Evolutionary conservation across 1,140 invertebrate genomes (phyloP).

Genomic region (Drosophila novamexicana): DNA sequence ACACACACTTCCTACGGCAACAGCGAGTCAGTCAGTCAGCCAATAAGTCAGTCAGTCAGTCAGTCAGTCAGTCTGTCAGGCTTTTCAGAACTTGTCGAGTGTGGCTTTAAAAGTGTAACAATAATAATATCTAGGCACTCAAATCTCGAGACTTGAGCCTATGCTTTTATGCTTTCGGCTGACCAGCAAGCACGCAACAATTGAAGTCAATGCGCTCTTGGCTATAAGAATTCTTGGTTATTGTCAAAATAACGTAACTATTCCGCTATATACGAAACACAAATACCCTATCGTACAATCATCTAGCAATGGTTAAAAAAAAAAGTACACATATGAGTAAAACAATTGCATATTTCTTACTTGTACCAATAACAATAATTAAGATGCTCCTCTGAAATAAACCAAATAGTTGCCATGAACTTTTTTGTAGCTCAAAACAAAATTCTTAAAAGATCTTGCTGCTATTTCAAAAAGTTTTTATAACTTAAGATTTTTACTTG

Average conservation of each 20-base stretch:
- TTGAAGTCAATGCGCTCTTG: constrained; percentile 6
- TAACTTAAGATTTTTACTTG: no score
- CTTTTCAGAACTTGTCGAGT: constrained; percentile 45
- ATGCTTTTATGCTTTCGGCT: constrained; percentile 5
- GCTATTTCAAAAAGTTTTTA: no score
- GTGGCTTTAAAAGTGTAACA: constrained; percentile 26
- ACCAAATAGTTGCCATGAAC: no score
- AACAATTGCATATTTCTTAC: no score
- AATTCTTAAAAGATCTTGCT: no score
- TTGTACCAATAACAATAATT: no score
- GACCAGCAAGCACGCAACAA: neutral
- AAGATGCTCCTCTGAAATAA: no score
- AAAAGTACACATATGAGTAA: no score
- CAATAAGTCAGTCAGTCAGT: neutral
- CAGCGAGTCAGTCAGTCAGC: neutral
- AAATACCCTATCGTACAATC: neutral
- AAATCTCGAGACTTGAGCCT: constrained; percentile 1
- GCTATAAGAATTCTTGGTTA: constrained; percentile 13
- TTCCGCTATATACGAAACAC: neutral
- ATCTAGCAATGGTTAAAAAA: no score
- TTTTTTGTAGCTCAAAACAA: no score
- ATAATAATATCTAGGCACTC: constrained; percentile 25
- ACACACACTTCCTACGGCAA: constrained; percentile 41
- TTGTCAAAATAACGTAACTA: neutral
- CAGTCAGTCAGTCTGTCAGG: neutral